These are phyloP conservation scores for Cantharis lateralis DNA, from an alignment of 2,888 invertebrate genomes.

Conservation along the genomic window DNA sequence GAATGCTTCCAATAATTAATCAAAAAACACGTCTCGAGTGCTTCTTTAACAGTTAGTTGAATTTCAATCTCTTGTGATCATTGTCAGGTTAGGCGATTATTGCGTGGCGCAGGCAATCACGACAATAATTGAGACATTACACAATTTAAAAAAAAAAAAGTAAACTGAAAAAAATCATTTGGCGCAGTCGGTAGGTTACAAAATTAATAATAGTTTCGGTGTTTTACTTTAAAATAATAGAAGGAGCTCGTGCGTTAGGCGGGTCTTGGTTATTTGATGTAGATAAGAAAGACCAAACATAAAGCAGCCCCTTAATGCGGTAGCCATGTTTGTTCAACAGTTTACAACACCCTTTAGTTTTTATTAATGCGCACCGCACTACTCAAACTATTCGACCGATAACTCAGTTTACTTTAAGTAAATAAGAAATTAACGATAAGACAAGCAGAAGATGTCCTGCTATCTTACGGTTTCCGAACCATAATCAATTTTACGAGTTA, in stretches of 20 bases:
- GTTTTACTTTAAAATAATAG: background rate
- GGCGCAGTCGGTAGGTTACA: background rate
- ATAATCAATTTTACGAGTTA: background rate
- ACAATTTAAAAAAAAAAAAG: background rate
- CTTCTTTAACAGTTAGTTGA: background rate
- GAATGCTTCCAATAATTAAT: background rate
- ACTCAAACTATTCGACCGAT: slow-evolving; percentile 13
- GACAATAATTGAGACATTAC: background rate
- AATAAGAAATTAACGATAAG: background rate
- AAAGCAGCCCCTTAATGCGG: slow-evolving; percentile 49
- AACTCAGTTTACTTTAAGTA: slow-evolving; percentile 1
- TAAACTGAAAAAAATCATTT: background rate
- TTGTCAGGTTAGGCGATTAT: background rate
- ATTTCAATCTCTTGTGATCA: background rate
- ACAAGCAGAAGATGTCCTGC: background rate
- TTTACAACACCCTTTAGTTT: slow-evolving; percentile 40
- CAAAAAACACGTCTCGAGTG: background rate
- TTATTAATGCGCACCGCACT: slow-evolving; percentile 34
- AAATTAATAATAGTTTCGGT: background rate
- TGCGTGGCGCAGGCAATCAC: background rate
- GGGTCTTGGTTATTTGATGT: slow-evolving; percentile 30
- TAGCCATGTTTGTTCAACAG: slow-evolving; percentile 50
- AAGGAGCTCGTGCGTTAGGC: slow-evolving; percentile 25
- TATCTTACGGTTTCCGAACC: background rate
- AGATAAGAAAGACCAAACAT: slow-evolving; percentile 41